Percentiles rank a stretch among this genome's conserved stretches.
Evolutionary conservation across 30 jellyfish, hydroid and myxozoan species (phyloP).

Genomic region (Cassiopea andromeda): DNA sequence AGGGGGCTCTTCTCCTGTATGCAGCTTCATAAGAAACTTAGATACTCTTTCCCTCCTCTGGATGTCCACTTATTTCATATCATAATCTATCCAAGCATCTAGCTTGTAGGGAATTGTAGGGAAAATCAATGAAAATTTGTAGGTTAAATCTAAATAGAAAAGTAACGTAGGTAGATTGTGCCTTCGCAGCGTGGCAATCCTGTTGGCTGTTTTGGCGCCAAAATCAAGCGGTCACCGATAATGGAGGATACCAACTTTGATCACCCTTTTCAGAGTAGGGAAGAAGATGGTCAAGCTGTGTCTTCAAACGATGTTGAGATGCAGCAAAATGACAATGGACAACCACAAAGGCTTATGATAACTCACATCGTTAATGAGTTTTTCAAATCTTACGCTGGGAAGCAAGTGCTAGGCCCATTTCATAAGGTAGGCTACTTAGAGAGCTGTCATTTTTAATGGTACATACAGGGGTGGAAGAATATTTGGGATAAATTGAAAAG

Average conservation of each 20-base stretch:
- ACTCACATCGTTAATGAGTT: slow-evolving; percentile 86
- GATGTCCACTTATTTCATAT: no score
- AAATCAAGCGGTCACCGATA: neutral
- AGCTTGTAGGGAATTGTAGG: no score
- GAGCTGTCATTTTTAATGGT: no score
- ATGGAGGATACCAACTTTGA: slow-evolving; percentile 30
- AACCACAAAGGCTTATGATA: slow-evolving; percentile 67
- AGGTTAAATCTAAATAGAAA: no score
- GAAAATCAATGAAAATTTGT: no score
- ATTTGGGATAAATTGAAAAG: no score
- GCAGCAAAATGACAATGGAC: slow-evolving; percentile 6
- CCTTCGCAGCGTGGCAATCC: neutral
- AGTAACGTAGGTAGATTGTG: no score
- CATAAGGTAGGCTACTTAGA: slow-evolving; percentile 75
- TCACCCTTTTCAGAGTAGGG: neutral
- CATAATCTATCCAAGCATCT: no score
- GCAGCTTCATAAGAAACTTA: no score
- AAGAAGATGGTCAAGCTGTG: neutral
- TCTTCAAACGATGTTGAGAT: slow-evolving; percentile 4
- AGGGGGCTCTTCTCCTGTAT: no score
- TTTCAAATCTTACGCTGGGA: slow-evolving; percentile 97
- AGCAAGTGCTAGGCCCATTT: slow-evolving; percentile 95
- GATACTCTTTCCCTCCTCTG: no score
- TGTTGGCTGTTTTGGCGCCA: slow-evolving; percentile 42
- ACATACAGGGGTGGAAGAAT: no score